A percentile compares a stretch with the other conserved stretches of the same genome.
Evolutionary conservation across 2,888 invertebrate genomes (phyloP).

Genomic region (Tanytarsus gracilentus): DNA sequence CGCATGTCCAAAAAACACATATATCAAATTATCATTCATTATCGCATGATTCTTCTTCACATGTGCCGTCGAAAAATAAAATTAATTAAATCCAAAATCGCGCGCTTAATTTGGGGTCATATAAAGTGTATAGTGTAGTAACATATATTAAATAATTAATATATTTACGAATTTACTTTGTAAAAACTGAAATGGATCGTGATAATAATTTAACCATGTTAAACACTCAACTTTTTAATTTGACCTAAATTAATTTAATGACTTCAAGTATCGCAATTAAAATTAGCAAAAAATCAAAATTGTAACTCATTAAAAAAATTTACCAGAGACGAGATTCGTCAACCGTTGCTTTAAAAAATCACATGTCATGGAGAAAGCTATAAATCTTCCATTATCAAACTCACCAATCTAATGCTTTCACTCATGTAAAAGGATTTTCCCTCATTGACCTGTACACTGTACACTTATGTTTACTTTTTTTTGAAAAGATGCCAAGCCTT

Average conservation of each 20-base stretch:
- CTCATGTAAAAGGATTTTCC: no score
- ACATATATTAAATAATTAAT: not conserved
- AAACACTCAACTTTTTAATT: no score
- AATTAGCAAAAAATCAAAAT: no score
- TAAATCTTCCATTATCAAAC: constrained; percentile 28
- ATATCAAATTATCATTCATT: constrained; percentile 26
- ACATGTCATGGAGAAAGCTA: constrained; percentile 24
- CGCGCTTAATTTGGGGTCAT: constrained; percentile 27
- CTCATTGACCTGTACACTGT: no score
- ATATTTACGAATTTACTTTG: not conserved
- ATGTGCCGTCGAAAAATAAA: not conserved
- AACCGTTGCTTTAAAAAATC: no score
- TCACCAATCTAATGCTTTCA: constrained; percentile 23
- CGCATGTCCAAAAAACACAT: constrained; percentile 10
- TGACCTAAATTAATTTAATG: no score
- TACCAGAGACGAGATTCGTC: not conserved
- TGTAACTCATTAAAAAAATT: no score
- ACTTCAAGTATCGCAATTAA: no score
- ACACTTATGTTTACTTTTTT: not conserved
- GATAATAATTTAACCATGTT: no score
- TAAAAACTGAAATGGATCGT: not conserved
- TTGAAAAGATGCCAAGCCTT: not conserved
- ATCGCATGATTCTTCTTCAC: constrained; percentile 16
- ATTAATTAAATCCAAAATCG: constrained; percentile 28
- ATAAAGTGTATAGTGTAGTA: not conserved